Evolutionary conservation across 2,113 vertebrate species (phyloP).

Genomic region (Actenoides lindsayi): DNA sequence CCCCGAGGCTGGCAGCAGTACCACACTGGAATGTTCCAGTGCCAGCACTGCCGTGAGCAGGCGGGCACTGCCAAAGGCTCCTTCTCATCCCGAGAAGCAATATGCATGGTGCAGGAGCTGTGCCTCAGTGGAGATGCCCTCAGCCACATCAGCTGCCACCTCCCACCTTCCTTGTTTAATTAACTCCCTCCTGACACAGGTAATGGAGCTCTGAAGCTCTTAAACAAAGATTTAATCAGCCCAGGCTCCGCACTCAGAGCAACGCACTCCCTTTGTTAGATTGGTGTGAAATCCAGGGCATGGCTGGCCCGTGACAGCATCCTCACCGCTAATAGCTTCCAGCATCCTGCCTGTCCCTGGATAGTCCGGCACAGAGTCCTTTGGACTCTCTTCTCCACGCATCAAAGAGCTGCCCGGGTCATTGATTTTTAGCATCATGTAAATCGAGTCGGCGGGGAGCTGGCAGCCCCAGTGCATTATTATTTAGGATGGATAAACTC

Average conservation of each 20-base stretch:
- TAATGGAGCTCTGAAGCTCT: conserved; percentile 42
- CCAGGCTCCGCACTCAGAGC: neutral
- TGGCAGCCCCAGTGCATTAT: conserved; percentile 26
- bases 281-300: conserved; percentile 53
- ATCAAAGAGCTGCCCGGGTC: neutral
- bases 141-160: neutral
- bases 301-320: neutral
- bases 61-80: fast-evolving
- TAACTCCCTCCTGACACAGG: conserved; percentile 52
- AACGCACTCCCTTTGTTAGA: conserved; percentile 20
- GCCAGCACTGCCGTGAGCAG: neutral
- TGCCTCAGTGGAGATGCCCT: neutral
- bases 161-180: conserved; percentile 52
- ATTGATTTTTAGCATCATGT: conserved; percentile 15
- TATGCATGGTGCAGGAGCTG: neutral
- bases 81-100: fast-evolving
- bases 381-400: neutral
- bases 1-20: neutral
- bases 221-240: conserved; percentile 66
- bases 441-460: conserved; percentile 44
- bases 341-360: neutral
- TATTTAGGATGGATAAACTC: conserved; percentile 61
- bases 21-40: neutral
- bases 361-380: neutral
- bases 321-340: neutral